Evolutionary conservation across 2,113 vertebrate genomes (phyloP).

Genomic region (Clarias magur): DNA sequence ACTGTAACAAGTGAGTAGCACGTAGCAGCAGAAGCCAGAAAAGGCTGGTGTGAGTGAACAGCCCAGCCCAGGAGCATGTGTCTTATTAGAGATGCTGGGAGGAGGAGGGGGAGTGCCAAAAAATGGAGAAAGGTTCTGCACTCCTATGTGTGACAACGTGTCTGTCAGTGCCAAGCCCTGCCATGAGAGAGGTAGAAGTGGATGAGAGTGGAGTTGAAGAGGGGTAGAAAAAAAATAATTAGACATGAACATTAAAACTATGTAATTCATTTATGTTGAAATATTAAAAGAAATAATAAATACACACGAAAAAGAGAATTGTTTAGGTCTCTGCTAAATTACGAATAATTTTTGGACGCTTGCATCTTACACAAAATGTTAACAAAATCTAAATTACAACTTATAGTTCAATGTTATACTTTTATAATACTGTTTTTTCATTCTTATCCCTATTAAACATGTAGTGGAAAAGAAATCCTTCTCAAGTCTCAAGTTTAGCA

Average conservation of each 20-base stretch:
- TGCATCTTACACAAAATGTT: neutral
- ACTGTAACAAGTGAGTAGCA: conserved; percentile 59
- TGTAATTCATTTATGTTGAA: conserved; percentile 21
- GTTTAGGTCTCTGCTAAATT: neutral
- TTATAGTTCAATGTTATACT: neutral
- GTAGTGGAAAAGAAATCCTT: neutral
- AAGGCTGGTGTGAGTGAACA: conserved; percentile 51
- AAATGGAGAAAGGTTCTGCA: conserved; percentile 55
- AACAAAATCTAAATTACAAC: neutral
- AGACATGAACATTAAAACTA: conserved; percentile 41
- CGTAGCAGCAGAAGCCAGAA: conserved; percentile 50
- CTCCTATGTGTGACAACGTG: conserved; percentile 59
- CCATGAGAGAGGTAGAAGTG: conserved; percentile 54
- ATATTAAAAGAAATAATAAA: conserved; percentile 45
- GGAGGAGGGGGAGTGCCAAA: conserved; percentile 48
- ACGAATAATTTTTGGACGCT: neutral
- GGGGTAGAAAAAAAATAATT: conserved; percentile 55
- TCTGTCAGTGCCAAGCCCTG: conserved; percentile 62
- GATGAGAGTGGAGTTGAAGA: conserved; percentile 10
- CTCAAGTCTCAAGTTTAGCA: conserved; percentile 40
- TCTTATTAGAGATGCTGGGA: conserved; percentile 56
- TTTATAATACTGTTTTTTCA: neutral
- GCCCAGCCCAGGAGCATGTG: conserved; percentile 46
- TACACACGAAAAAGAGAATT: conserved; percentile 8
- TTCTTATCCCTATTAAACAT: conserved; percentile 3